phyloP scores from a whole-genome alignment of 2,797 vertebrate genomes.

The Tauraco hartlaubi region DNA sequence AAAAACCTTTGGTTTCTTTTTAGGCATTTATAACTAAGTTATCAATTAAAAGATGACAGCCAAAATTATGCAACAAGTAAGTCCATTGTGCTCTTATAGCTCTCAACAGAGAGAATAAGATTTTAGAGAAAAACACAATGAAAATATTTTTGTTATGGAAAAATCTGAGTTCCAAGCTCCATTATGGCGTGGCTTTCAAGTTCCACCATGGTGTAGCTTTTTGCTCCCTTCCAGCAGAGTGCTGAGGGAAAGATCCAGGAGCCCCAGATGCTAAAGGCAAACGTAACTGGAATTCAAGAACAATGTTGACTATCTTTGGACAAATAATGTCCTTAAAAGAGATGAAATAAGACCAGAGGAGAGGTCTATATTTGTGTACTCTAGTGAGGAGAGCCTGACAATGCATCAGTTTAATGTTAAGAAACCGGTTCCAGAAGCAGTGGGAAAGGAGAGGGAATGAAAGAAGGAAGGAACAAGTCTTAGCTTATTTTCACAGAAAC shows the following conservation, averaged over 20 bases:
- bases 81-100: neutral
- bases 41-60: neutral
- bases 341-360: neutral
- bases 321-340: neutral
- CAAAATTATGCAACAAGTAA: neutral
- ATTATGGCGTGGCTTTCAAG: neutral
- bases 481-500: slow-evolving; percentile 12
- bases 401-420: neutral
- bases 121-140: neutral
- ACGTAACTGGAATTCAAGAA: neutral
- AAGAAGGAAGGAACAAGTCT: neutral
- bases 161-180: neutral
- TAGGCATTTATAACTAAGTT: neutral
- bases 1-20: neutral
- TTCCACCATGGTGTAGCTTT: neutral
- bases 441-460: neutral
- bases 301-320: neutral
- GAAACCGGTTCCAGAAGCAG: neutral
- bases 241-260: neutral
- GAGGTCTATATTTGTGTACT: neutral
- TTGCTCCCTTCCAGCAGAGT: neutral
- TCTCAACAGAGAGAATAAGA: neutral
- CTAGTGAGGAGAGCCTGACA: neutral
- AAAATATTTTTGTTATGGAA: neutral
- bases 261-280: neutral